Evolutionary conservation across 2,113 vertebrate species (phyloP).

Genomic region (Saccopteryx bilineata): DNA sequence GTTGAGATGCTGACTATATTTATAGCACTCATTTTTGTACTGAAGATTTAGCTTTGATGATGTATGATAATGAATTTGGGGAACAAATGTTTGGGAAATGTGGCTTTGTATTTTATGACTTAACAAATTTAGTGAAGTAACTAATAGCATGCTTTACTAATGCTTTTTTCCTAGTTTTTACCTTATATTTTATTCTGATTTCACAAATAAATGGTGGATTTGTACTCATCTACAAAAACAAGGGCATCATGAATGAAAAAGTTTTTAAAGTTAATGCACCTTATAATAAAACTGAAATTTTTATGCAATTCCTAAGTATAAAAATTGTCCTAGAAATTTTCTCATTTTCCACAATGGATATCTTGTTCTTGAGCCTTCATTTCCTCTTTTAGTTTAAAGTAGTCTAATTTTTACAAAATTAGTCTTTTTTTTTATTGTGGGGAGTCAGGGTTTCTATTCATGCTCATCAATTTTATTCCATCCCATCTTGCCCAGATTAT

Average conservation of each 20-base stretch:
- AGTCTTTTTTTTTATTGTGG: background rate
- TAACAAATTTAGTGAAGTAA: background rate
- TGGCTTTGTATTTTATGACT: background rate
- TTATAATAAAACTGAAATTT: background rate
- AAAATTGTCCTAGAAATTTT: background rate
- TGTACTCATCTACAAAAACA: background rate
- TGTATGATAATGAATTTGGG: conserved; percentile 49
- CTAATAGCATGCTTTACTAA: background rate
- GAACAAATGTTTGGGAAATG: background rate
- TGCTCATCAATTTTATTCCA: background rate
- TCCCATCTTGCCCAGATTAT: background rate
- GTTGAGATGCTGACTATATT: conserved; percentile 20
- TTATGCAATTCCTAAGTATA: background rate
- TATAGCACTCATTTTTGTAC: conserved; percentile 17
- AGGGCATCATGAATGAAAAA: background rate
- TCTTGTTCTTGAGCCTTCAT: background rate
- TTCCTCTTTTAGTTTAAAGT: background rate
- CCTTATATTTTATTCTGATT: background rate
- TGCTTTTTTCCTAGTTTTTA: background rate
- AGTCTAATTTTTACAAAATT: background rate
- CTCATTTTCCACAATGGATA: background rate
- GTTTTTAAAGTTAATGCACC: background rate
- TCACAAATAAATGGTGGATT: background rate
- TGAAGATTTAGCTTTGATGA: background rate
- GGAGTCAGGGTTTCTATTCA: background rate